Conservation (phyloP, 2,888 invertebrate species). For the Coronaproctus castanopsis region DNA sequence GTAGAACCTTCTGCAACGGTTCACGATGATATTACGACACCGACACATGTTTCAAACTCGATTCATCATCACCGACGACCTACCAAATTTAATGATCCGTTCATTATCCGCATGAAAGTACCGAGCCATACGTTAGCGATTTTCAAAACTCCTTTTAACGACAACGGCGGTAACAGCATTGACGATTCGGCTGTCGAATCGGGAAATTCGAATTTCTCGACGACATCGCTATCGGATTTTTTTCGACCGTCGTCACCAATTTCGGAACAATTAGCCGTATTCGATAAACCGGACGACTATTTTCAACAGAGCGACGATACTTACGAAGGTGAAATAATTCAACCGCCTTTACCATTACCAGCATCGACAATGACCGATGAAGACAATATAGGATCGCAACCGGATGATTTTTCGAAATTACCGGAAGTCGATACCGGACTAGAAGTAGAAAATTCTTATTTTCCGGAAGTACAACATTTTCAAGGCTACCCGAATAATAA, state of each 20-base stretch:
- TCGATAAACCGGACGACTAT: neutral
- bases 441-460: conserved; percentile 7
- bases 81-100: too few relatives aligned
- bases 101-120: neutral
- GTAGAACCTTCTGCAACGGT: too few relatives aligned
- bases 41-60: too few relatives aligned
- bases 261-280: conserved; percentile 3
- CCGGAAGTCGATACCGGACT: too few relatives aligned
- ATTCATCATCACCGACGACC: too few relatives aligned
- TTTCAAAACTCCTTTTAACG: neutral
- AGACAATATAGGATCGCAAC: neutral
- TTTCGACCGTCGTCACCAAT: neutral
- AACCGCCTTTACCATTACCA: neutral
- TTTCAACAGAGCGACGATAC: conserved; percentile 1
- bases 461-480: conserved; percentile 2
- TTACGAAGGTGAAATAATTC: conserved; percentile 9
- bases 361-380: neutral
- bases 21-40: too few relatives aligned
- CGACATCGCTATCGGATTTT: neutral
- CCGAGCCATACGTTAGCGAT: neutral
- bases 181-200: neutral
- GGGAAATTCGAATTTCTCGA: neutral
- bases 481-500: too few relatives aligned
- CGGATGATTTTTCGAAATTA: neutral
- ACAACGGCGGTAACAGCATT: too few relatives aligned